Evolutionary conservation across 2,888 invertebrate species (phyloP).

Genomic region (Autographa pulchrina): DNA sequence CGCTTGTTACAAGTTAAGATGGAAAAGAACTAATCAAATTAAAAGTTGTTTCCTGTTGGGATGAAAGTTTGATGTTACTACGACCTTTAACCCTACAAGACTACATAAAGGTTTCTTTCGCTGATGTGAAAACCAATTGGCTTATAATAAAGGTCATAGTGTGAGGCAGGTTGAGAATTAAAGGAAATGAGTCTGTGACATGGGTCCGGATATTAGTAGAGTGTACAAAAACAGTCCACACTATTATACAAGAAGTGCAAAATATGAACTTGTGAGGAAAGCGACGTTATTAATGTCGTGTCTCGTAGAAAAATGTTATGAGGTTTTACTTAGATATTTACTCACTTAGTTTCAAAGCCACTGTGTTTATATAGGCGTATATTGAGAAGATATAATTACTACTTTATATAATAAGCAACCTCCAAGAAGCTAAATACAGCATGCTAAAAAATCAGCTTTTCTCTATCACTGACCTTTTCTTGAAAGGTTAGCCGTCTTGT

Average conservation of each 20-base stretch:
- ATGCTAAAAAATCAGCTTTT: too few relatives aligned
- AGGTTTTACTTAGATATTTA: not conserved
- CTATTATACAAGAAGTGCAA: slow-evolving; percentile 28
- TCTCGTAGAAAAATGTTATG: not conserved
- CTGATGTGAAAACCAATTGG: slow-evolving; percentile 55
- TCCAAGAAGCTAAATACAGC: too few relatives aligned
- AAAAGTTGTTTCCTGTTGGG: slow-evolving; percentile 70
- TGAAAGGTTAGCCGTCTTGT: too few relatives aligned
- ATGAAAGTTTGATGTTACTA: slow-evolving; percentile 46
- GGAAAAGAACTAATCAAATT: slow-evolving; percentile 75
- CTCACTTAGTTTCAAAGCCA: not conserved
- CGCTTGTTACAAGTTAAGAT: slow-evolving; percentile 68
- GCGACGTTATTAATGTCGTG: not conserved
- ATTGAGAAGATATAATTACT: too few relatives aligned
- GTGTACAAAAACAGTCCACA: slow-evolving; percentile 37
- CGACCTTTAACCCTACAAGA: slow-evolving; percentile 51
- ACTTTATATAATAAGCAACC: too few relatives aligned
- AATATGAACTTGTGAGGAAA: slow-evolving; percentile 3
- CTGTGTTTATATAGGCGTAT: too few relatives aligned
- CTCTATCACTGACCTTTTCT: too few relatives aligned
- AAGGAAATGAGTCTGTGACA: slow-evolving; percentile 57
- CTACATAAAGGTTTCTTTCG: slow-evolving; percentile 13
- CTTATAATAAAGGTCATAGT: slow-evolving; percentile 48
- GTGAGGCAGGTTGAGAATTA: slow-evolving; percentile 45
- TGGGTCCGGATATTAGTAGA: slow-evolving; percentile 53